Evolutionary conservation across 2,113 vertebrate genomes (phyloP).

Genomic region (Sigmodon hispidus): DNA sequence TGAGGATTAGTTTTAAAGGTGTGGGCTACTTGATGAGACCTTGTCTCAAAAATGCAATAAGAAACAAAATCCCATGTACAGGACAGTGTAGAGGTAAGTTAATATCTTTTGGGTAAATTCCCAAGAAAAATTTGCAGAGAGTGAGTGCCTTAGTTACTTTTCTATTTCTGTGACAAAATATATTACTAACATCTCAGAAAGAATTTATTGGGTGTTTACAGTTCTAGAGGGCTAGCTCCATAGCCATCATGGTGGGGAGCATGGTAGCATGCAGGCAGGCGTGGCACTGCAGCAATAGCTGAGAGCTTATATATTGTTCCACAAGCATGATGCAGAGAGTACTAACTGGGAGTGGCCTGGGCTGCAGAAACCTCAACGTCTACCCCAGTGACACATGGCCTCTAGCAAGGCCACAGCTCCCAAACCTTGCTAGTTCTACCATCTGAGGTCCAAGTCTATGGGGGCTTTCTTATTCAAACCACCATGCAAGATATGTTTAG

Average conservation of each 20-base stretch:
- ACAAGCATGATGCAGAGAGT: background rate
- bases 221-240: background rate
- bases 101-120: slow-evolving; percentile 10
- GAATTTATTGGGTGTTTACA: background rate
- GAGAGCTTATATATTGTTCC: background rate
- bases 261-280: background rate
- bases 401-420: background rate
- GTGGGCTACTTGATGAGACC: background rate
- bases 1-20: background rate
- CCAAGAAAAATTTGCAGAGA: slow-evolving; percentile 4
- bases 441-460: background rate
- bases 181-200: background rate
- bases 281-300: too few relatives aligned
- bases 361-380: background rate
- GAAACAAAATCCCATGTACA: too few relatives aligned
- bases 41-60: background rate
- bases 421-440: background rate
- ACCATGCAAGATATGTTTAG: background rate
- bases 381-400: background rate
- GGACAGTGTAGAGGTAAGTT: background rate
- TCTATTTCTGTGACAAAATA: background rate
- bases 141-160: background rate
- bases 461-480: background rate
- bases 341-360: background rate
- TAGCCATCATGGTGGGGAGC: background rate